phyloP scores from a whole-genome alignment of 2,113 vertebrate species.

The Nothobranchius kuhntae region DNA sequence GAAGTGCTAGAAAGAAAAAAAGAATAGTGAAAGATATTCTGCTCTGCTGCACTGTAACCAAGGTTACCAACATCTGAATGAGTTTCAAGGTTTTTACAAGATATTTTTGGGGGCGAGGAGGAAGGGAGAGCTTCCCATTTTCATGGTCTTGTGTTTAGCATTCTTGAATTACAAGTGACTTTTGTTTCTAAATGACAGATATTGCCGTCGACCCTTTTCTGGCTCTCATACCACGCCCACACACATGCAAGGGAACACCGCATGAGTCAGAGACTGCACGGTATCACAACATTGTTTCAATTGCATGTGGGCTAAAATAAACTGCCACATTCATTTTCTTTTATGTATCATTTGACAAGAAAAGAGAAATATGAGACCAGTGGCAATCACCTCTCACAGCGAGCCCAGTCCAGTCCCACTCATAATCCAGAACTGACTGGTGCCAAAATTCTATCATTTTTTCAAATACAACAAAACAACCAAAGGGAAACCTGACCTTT shows the following conservation, averaged over 20 bases:
- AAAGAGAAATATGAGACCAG: slow-evolving; percentile 56
- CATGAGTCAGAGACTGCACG: slow-evolving; percentile 46
- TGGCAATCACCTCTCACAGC: slow-evolving; percentile 16
- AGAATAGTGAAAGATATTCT: slow-evolving; percentile 38
- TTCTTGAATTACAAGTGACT: slow-evolving; percentile 60
- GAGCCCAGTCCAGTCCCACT: neutral
- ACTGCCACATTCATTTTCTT: slow-evolving; percentile 51
- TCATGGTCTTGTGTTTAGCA: slow-evolving; percentile 57
- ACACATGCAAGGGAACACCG: slow-evolving; percentile 26
- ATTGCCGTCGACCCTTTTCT: slow-evolving; percentile 49
- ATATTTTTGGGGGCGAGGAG: slow-evolving; percentile 28
- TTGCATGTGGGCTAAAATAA: slow-evolving; percentile 59
- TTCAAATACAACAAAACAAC: too few species aligned
- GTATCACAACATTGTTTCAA: slow-evolving; percentile 54
- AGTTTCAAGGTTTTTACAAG: slow-evolving; percentile 35
- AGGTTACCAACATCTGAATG: slow-evolving; percentile 62
- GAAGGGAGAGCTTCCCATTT: slow-evolving; percentile 39
- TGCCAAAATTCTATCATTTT: too few species aligned
- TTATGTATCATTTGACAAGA: slow-evolving; percentile 46
- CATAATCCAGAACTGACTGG: neutral
- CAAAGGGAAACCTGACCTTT: too few species aligned
- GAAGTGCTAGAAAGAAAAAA: slow-evolving; percentile 41
- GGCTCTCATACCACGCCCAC: slow-evolving; percentile 37
- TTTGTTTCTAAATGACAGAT: slow-evolving; percentile 57
- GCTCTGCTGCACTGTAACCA: slow-evolving; percentile 58